Evolutionary conservation across 2,888 invertebrate species (phyloP).

Genomic region (Hyposoter dolosus): DNA sequence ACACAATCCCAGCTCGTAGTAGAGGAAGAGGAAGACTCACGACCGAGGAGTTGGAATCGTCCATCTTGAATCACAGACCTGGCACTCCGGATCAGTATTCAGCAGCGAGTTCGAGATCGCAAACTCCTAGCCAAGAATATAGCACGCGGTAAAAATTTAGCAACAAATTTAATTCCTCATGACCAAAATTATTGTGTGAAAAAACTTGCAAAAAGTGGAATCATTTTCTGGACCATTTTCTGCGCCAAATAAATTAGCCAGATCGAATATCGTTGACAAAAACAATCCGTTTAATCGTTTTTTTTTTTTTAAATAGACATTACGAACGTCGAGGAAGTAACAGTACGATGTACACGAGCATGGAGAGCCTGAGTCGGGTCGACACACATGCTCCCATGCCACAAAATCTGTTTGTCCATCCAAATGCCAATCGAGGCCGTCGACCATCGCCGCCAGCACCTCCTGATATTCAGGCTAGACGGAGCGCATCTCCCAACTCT

Average conservation of each 20-base stretch:
- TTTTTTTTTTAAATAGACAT: conserved; percentile 57
- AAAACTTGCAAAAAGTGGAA: background rate
- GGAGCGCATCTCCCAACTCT: conserved; percentile 72
- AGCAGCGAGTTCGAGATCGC: conserved; percentile 83
- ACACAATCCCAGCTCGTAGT: conserved; percentile 86
- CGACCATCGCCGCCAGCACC: conserved; percentile 49
- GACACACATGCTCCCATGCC: conserved; percentile 80
- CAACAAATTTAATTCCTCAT: background rate
- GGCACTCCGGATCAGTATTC: conserved; percentile 85
- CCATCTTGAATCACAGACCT: conserved; percentile 80
- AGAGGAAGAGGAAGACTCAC: conserved; percentile 88
- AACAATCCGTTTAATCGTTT: background rate
- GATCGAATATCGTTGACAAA: background rate
- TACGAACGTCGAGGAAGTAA: conserved; percentile 83
- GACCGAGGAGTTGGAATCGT: conserved; percentile 85
- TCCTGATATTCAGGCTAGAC: conserved; percentile 65
- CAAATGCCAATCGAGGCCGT: conserved; percentile 73
- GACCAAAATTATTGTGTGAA: background rate
- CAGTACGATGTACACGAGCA: conserved; percentile 83
- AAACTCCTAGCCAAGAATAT: conserved; percentile 83
- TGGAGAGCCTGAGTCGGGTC: conserved; percentile 81
- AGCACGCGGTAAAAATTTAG: conserved; percentile 76
- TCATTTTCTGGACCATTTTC: background rate
- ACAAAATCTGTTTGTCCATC: conserved; percentile 72
- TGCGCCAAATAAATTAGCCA: background rate